These are phyloP conservation scores for Ibidorhyncha struthersii DNA, from an alignment of 2,113 vertebrate genomes.

Conservation along the genomic window DNA sequence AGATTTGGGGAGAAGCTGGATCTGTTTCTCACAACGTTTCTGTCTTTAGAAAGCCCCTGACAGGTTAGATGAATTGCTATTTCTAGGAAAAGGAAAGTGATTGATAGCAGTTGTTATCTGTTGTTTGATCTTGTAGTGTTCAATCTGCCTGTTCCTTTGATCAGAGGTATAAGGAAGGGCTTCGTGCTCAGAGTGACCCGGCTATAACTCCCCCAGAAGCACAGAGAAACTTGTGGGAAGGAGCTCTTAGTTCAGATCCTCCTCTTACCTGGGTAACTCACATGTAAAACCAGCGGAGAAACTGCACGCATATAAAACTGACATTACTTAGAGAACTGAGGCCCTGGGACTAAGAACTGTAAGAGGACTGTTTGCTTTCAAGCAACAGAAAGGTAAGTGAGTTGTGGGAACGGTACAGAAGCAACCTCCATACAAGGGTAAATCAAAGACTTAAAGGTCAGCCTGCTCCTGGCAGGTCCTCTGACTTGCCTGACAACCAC, in stretches of 20 bases:
- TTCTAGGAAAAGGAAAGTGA: slow-evolving; percentile 1
- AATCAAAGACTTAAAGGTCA: background rate
- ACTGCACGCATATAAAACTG: accelerated
- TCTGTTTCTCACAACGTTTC: background rate
- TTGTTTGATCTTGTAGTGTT: background rate
- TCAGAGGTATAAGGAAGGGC: background rate
- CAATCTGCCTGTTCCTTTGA: background rate
- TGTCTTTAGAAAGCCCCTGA: background rate
- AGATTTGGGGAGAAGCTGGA: background rate
- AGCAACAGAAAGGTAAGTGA: background rate
- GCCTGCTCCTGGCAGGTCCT: background rate
- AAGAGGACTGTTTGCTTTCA: background rate
- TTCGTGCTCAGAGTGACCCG: background rate
- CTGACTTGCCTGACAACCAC: background rate
- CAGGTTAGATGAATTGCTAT: background rate
- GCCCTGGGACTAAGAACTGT: background rate
- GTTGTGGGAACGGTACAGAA: background rate
- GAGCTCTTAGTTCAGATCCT: background rate
- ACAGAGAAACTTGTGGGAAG: background rate
- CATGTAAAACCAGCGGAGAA: background rate
- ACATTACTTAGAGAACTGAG: background rate
- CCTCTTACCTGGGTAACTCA: background rate
- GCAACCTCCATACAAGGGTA: background rate
- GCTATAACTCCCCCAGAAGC: background rate
- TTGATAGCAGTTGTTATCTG: background rate